Evolutionary conservation across 2,113 vertebrate species (phyloP), one percentile per base, ranked within the genome.

Genomic region (Falco punctatus): DNA sequence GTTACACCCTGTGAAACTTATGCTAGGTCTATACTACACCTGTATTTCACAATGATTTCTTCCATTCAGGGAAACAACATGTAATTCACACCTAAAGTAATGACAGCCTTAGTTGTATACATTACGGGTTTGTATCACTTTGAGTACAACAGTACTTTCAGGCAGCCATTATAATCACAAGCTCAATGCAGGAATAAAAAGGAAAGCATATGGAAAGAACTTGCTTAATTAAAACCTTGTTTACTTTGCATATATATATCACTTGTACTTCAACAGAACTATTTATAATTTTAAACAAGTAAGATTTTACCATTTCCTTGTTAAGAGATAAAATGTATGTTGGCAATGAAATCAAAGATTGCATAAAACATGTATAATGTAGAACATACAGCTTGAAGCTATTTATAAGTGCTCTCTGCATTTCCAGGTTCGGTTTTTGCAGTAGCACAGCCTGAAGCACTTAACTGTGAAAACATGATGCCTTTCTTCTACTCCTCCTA

Each of bases 371-470:
- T 81, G 67, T 91, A 35, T 58, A 80, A 95, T 86, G 67, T 24
- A 82, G 95, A 95, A 88, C 87, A 91, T 82, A 80, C 57, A 95
- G 94, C 94, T 95, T 79, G 71, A 48, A 92, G 86, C 86, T 87
- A 70, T 94, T 96, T 91, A 20, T 91, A 91, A 94, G 91, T 48
- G 81, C 84, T 92, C 62, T 69, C 84, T 73, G 46, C 86, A 58
- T 94, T 82, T 92, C 81, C 91, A 95, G 89, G 84, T 92, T 85
- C 0, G 2, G 24, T 33, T 89, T 94, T 92, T 78, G 75, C 66
- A 77, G 83, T 6, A 80, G 46, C n/a, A 2, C 73, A 91, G 81
- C 89, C 91, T 73, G 73, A 77, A 95, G 92, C 81, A 38, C 78
- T 71, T 65, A 32, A 62, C 72, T 84, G 65, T 86, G 81, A 65